Percentiles rank a stretch among this genome's conserved stretches.
phyloP scores from a whole-genome alignment of 2,113 vertebrate genomes.

The Ageneiosus marmoratus region DNA sequence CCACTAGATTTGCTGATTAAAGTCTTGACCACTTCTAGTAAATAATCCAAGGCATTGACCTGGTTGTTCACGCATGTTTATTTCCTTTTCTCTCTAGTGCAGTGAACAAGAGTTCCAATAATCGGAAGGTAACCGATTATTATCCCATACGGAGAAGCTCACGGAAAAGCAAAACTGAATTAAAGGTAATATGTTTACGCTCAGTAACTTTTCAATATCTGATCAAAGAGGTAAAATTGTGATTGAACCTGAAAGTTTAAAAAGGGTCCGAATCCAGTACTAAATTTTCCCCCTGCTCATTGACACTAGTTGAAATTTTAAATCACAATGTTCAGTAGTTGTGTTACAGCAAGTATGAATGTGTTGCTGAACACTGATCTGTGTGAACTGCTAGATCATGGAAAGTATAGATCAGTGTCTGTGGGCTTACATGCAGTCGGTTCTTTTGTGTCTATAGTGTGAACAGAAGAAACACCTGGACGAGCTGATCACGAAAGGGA shows the following conservation, averaged over 20 bases:
- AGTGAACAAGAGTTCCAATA: slow-evolving; percentile 78
- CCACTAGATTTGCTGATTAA: neutral
- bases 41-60: neutral
- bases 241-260: neutral
- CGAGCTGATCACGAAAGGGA: slow-evolving; percentile 87
- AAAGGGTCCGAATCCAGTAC: neutral
- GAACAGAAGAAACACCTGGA: slow-evolving; percentile 90
- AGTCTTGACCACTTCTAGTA: neutral
- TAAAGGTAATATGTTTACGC: slow-evolving; percentile 76
- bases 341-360: neutral
- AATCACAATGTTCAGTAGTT: neutral
- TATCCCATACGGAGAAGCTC: slow-evolving; percentile 91
- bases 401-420: neutral
- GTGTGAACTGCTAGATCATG: neutral
- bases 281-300: too few relatives aligned
- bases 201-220: neutral
- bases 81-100: slow-evolving; percentile 60
- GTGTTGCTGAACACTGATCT: neutral
- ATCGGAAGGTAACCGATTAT: slow-evolving; percentile 92
- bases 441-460: slow-evolving; percentile 71
- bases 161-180: slow-evolving; percentile 88
- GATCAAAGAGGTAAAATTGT: neutral
- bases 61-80: neutral
- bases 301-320: neutral
- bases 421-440: neutral